Conservation (phyloP, 2,888 invertebrate genomes). For the Catocala sponsa region DNA sequence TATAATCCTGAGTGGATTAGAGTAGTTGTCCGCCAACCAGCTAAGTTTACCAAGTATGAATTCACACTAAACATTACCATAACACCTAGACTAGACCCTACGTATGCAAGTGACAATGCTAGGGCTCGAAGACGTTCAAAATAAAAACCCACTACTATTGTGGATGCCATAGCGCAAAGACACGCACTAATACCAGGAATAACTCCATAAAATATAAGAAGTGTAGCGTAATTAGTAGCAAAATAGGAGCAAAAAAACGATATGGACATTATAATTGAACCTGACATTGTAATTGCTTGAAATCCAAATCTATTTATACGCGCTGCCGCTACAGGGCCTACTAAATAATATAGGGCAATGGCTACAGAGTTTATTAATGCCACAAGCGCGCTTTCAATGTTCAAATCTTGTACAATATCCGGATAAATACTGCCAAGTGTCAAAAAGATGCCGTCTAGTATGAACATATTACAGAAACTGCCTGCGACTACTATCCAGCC, state of each 20-base stretch:
- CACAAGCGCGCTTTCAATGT: constrained; percentile 61
- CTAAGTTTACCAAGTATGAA: constrained; percentile 63
- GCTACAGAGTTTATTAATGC: constrained; percentile 76
- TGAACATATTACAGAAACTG: constrained; percentile 67
- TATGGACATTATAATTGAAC: constrained; percentile 69
- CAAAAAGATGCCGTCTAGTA: constrained; percentile 74
- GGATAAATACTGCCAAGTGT: constrained; percentile 75
- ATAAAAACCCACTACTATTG: constrained; percentile 80
- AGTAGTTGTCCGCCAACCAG: constrained; percentile 74
- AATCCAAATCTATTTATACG: constrained; percentile 82
- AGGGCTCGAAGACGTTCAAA: constrained; percentile 76
- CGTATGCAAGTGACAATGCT: constrained; percentile 70
- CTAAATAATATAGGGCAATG: constrained; percentile 72
- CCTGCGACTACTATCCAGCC: constrained; percentile 78
- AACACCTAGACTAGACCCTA: constrained; percentile 78
- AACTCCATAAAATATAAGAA: constrained; percentile 73
- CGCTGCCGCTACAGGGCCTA: constrained; percentile 76
- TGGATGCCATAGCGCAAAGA: constrained; percentile 71
- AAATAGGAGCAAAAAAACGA: constrained; percentile 72
- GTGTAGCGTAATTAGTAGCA: constrained; percentile 57
- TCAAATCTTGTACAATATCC: constrained; percentile 70
- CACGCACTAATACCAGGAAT: constrained; percentile 74
- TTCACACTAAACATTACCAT: constrained; percentile 74
- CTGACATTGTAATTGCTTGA: constrained; percentile 75
- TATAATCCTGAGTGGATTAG: constrained; percentile 76